These are phyloP conservation scores for Littorina saxatilis DNA, from an alignment of 1,140 invertebrate species.

Conservation along the genomic window DNA sequence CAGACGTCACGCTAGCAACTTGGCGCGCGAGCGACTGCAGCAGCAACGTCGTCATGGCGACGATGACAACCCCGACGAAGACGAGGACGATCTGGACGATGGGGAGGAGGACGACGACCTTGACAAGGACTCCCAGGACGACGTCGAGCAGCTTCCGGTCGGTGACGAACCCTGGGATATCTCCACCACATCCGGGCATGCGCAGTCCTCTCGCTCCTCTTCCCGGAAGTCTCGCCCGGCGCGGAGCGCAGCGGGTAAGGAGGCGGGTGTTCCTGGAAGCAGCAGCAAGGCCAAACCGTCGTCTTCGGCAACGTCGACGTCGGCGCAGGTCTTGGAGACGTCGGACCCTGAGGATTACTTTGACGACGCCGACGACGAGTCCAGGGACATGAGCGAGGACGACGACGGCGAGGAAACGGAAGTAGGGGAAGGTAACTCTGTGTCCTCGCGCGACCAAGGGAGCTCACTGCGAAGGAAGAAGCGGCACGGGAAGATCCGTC, in stretches of 20 bases:
- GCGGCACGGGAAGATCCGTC: not conserved
- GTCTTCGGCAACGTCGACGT: not conserved
- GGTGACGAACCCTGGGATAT: slow-evolving; percentile 28
- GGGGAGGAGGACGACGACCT: not conserved
- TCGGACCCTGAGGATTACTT: slow-evolving; percentile 25
- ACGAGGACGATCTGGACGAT: slow-evolving; percentile 5
- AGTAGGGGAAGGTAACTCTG: slow-evolving; percentile 19
- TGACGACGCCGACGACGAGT: slow-evolving; percentile 38
- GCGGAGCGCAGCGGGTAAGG: not conserved
- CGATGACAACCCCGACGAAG: not conserved
- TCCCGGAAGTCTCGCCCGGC: slow-evolving; percentile 27
- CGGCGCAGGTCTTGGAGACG: not conserved
- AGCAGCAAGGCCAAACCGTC: not conserved
- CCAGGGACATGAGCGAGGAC: slow-evolving; percentile 31
- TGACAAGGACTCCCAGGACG: slow-evolving; percentile 17
- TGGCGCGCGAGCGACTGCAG: slow-evolving; percentile 39
- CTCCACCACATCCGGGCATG: not conserved
- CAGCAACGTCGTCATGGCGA: slow-evolving; percentile 34
- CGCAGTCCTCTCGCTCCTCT: not conserved
- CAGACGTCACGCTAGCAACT: slow-evolving; percentile 47
- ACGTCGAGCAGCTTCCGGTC: slow-evolving; percentile 20
- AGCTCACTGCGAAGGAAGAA: slow-evolving; percentile 15
- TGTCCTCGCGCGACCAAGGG: slow-evolving; percentile 15
- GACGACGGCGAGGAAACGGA: slow-evolving; percentile 29
- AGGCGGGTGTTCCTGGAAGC: not conserved